Conservation (phyloP, 1,140 invertebrate species). For the Philaenus spumarius region DNA sequence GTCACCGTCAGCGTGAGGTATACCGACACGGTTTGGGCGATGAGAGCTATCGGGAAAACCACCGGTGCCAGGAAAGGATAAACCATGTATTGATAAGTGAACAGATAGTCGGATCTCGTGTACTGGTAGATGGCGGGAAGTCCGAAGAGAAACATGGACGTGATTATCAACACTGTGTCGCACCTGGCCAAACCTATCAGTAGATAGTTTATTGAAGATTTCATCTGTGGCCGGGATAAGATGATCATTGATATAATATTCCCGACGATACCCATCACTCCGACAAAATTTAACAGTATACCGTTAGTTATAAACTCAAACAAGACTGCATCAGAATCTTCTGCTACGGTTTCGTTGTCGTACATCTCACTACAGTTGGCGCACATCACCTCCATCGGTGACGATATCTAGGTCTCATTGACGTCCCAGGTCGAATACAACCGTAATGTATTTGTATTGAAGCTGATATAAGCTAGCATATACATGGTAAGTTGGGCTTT, state of each 20-base stretch:
- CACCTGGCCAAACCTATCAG: constrained; percentile 84
- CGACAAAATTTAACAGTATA: constrained; percentile 72
- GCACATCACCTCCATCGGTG: not conserved
- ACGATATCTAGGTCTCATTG: not conserved
- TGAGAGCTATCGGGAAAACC: constrained; percentile 80
- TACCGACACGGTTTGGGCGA: constrained; percentile 87
- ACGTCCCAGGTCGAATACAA: constrained; percentile 8
- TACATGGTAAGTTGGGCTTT: no score
- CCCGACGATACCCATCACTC: constrained; percentile 77
- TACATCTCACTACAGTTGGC: not conserved
- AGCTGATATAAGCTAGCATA: no score
- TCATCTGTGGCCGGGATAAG: constrained; percentile 84
- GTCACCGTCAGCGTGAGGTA: constrained; percentile 95
- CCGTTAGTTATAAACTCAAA: constrained; percentile 80
- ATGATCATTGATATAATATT: constrained; percentile 88
- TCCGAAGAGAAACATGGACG: constrained; percentile 80
- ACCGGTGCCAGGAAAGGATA: constrained; percentile 74
- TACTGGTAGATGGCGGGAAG: constrained; percentile 77
- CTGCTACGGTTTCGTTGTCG: not conserved
- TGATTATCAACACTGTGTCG: constrained; percentile 82
- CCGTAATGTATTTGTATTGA: not conserved
- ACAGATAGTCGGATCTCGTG: constrained; percentile 62
- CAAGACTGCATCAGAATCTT: constrained; percentile 37
- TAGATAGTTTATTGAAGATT: constrained; percentile 89
- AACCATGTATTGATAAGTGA: constrained; percentile 69